A percentile compares a stretch with the other conserved stretches of the same genome.
phyloP scores from a whole-genome alignment of 2,888 invertebrate genomes.

The Parnassius smintheus region DNA sequence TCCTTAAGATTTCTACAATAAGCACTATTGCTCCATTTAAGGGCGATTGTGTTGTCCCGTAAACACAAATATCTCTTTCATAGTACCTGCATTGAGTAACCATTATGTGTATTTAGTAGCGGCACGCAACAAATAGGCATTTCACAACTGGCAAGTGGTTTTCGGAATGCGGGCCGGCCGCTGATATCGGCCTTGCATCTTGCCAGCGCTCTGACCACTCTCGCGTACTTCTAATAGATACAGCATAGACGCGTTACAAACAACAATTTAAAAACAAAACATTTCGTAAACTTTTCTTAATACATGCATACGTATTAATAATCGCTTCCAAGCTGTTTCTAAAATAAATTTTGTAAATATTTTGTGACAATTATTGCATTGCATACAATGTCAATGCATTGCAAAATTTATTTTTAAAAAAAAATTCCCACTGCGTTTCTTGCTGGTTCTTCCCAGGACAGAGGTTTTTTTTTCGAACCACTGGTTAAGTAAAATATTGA shows the following conservation, averaged over 20 bases:
- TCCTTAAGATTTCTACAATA: too few species aligned
- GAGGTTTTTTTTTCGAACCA: too few species aligned
- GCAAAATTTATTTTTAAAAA: too few species aligned
- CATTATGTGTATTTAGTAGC: constrained; percentile 45
- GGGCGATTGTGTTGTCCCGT: not conserved
- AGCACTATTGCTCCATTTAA: not conserved
- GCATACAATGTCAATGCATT: too few species aligned
- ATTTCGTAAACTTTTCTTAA: too few species aligned
- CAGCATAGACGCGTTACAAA: constrained; percentile 30
- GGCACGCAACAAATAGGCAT: constrained; percentile 62
- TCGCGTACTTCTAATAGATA: constrained; percentile 35
- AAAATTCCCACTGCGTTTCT: too few species aligned
- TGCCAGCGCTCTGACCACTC: constrained; percentile 72
- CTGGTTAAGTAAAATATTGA: too few species aligned
- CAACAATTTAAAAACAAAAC: constrained; percentile 19
- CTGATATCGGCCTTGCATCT: constrained; percentile 71
- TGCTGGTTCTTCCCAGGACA: too few species aligned
- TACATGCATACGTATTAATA: too few species aligned
- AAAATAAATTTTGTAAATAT: too few species aligned
- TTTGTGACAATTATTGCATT: too few species aligned
- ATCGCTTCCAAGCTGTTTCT: too few species aligned
- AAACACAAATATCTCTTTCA: constrained; percentile 10
- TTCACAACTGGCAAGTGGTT: constrained; percentile 67
- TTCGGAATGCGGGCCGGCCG: constrained; percentile 69
- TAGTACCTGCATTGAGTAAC: constrained; percentile 30